Conservation (phyloP, 2,113 vertebrate genomes). For the Chinchilla lanigera region DNA sequence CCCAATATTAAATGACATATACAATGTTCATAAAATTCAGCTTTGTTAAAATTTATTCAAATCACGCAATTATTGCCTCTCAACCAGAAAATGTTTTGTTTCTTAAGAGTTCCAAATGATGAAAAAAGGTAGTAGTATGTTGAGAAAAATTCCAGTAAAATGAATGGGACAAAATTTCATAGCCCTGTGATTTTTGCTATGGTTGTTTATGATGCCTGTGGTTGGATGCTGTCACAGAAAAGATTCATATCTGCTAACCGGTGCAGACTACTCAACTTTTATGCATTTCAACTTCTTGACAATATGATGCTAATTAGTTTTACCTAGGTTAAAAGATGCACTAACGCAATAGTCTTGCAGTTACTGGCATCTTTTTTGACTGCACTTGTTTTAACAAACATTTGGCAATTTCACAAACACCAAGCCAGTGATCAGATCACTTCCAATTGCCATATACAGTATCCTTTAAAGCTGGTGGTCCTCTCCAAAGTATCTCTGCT, state of each 20-base stretch:
- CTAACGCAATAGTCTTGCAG: neutral
- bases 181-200: neutral
- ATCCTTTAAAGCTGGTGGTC: neutral
- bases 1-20: neutral
- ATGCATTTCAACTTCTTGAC: neutral
- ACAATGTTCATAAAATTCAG: neutral
- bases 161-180: neutral
- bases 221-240: neutral
- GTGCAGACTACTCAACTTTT: neutral
- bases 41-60: slow-evolving; percentile 10
- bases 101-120: slow-evolving; percentile 13
- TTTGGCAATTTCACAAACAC: neutral
- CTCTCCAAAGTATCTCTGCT: neutral
- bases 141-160: neutral
- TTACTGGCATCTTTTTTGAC: neutral
- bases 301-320: neutral
- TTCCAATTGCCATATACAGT: neutral
- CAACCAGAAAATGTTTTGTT: neutral
- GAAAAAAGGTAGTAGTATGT: neutral
- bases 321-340: neutral
- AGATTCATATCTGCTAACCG: neutral
- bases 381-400: neutral
- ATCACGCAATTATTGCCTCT: neutral
- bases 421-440: neutral
- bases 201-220: neutral